Percentiles rank a stretch among this genome's conserved stretches.
Evolutionary conservation across 1,140 invertebrate genomes (phyloP).

Genomic region (Formica exsecta): DNA sequence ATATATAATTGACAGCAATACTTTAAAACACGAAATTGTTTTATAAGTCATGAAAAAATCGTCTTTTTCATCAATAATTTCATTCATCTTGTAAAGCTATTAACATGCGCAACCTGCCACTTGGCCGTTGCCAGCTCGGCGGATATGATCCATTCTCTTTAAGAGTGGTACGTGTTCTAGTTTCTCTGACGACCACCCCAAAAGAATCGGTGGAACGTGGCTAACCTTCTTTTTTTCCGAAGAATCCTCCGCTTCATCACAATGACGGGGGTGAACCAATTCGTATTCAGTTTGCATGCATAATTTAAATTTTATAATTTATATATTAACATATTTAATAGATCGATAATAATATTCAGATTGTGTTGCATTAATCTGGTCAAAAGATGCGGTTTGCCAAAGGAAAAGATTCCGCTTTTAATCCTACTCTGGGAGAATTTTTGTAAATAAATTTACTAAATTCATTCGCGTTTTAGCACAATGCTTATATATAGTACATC

Average conservation of each 20-base stretch:
- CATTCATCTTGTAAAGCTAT: conserved; percentile 31
- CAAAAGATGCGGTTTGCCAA: neutral
- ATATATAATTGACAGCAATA: neutral
- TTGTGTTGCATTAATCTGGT: neutral
- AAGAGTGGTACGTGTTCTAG: conserved; percentile 53
- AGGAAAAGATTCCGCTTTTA: neutral
- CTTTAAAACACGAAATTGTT: neutral
- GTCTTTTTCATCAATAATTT: neutral
- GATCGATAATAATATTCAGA: conserved; percentile 42
- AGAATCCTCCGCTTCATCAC: conserved; percentile 2
- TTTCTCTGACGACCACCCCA: conserved; percentile 54
- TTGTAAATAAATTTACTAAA: neutral
- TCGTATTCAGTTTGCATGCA: conserved; percentile 21
- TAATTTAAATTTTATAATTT: conserved; percentile 48
- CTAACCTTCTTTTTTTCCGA: conserved; percentile 54
- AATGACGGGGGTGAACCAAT: neutral
- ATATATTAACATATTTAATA: conserved; percentile 37
- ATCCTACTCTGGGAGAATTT: neutral
- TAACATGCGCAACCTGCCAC: conserved; percentile 24
- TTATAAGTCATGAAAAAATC: neutral
- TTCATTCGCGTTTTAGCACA: neutral
- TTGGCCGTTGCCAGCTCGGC: conserved; percentile 47
- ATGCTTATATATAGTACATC: neutral
- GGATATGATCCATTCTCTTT: conserved; percentile 61
- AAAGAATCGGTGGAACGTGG: conserved; percentile 62